These are phyloP conservation scores for Ctenomys sociabilis DNA, from an alignment of 2,113 vertebrate species.

Conservation along the genomic window DNA sequence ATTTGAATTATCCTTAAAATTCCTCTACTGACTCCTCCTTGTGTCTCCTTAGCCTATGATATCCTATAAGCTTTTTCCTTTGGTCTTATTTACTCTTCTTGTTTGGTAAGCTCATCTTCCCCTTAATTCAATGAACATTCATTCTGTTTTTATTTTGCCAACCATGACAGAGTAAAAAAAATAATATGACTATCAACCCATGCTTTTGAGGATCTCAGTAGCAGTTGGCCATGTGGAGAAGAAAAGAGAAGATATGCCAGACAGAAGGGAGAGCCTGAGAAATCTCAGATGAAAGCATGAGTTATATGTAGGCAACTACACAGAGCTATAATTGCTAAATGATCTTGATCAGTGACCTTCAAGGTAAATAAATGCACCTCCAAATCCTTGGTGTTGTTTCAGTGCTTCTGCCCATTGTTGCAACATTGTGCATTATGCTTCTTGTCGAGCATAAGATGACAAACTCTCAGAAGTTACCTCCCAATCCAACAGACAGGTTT, in stretches of 20 bases:
- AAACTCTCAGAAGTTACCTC: not conserved
- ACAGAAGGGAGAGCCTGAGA: not conserved
- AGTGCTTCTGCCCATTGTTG: not conserved
- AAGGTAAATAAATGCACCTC: not conserved
- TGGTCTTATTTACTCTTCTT: not conserved
- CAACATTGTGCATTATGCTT: not conserved
- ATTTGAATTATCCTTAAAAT: not conserved
- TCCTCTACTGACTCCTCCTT: not conserved
- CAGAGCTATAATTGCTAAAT: not conserved
- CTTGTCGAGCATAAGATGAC: not conserved
- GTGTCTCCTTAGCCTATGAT: not conserved
- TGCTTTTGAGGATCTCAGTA: not conserved
- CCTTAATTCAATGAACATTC: not conserved
- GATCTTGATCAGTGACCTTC: not conserved
- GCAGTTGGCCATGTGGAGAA: not conserved
- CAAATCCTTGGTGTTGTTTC: not conserved
- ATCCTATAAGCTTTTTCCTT: not conserved
- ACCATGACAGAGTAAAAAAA: not conserved
- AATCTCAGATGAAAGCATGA: not conserved
- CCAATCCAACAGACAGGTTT: not conserved
- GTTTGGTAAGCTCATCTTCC: not conserved
- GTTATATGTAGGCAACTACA: not conserved
- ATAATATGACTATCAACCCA: not conserved
- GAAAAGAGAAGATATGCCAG: not conserved
- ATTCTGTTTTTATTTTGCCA: not conserved